A percentile compares a stretch with the other conserved stretches of the same genome.
These are phyloP conservation scores for Sylvietta virens DNA, from an alignment of 2,113 vertebrate species.

Conservation along the genomic window DNA sequence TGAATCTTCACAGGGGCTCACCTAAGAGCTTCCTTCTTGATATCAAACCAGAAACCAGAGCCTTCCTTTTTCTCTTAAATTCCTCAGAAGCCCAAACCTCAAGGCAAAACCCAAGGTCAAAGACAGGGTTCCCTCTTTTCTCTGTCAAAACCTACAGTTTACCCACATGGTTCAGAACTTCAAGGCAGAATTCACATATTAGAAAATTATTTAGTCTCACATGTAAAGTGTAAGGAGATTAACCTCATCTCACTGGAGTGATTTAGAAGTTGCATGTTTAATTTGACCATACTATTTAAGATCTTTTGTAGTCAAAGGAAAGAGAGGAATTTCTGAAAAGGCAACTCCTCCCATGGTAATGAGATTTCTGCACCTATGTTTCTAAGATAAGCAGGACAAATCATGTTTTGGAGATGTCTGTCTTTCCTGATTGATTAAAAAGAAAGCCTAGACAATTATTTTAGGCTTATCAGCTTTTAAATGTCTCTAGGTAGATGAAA, in stretches of 20 bases:
- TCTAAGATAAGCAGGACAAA: conserved; percentile 33
- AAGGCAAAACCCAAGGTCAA: not conserved
- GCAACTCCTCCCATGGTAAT: not conserved
- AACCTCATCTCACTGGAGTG: not conserved
- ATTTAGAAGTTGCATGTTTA: not conserved
- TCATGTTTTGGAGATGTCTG: not conserved
- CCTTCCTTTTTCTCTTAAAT: not conserved
- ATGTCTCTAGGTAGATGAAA: not conserved
- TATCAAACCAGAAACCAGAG: not conserved
- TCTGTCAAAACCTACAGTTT: not conserved
- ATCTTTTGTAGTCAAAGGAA: not conserved
- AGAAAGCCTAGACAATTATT: not conserved
- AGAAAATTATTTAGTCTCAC: not conserved
- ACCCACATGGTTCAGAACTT: not conserved
- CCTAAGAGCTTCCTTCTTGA: not conserved
- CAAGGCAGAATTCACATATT: not conserved
- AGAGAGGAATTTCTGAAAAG: not conserved
- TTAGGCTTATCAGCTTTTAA: conserved; percentile 37
- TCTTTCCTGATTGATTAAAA: not conserved
- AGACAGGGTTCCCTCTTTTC: not conserved
- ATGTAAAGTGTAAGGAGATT: not conserved
- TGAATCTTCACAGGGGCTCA: not conserved
- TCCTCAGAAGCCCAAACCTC: not conserved
- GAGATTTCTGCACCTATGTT: not conserved
- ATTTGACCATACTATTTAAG: not conserved